These are phyloP conservation scores for Drosophila kanapiae DNA, from an alignment of 1,140 invertebrate genomes.

Conservation along the genomic window DNA sequence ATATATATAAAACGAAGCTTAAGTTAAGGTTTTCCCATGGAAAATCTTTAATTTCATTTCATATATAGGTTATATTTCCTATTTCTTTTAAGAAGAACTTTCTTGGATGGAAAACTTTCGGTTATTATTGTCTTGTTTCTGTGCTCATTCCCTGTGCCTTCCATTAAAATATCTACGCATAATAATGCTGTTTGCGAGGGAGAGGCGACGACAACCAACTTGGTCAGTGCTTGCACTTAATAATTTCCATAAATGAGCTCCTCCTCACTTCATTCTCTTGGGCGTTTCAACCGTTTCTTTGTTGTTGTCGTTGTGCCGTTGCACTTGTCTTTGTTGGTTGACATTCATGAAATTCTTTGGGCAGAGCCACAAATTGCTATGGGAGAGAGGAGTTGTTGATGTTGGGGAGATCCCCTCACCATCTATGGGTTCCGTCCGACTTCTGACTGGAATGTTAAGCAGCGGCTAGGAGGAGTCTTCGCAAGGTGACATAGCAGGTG, in stretches of 20 bases:
- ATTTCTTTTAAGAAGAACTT: not conserved
- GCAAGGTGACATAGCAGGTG: slow-evolving; percentile 16
- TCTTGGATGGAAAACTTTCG: not conserved
- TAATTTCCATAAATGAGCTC: slow-evolving; percentile 63
- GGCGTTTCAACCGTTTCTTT: slow-evolving; percentile 45
- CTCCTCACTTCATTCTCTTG: slow-evolving; percentile 33
- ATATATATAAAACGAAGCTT: too few relatives aligned
- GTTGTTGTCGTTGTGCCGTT: slow-evolving; percentile 29
- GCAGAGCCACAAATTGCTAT: slow-evolving; percentile 56
- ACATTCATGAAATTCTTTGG: slow-evolving; percentile 61
- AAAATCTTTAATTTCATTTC: not conserved
- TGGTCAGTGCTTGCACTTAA: slow-evolving; percentile 49
- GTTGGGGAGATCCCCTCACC: not conserved
- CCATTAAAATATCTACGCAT: slow-evolving; percentile 54
- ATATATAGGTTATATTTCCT: not conserved
- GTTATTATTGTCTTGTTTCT: slow-evolving; percentile 1
- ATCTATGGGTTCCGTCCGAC: slow-evolving; percentile 21
- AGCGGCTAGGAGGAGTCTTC: slow-evolving; percentile 29
- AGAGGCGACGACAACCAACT: slow-evolving; percentile 25
- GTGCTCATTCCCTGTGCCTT: slow-evolving; percentile 7
- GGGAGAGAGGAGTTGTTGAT: slow-evolving; percentile 8
- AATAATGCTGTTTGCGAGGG: slow-evolving; percentile 35
- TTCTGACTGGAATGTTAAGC: slow-evolving; percentile 66
- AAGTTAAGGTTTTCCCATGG: not conserved
- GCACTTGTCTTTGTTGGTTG: slow-evolving; percentile 50